These are phyloP conservation scores for Spongilla lacustris DNA, from an alignment of 37 sponge, comb jelly and placozoan genomes.

Conservation along the genomic window DNA sequence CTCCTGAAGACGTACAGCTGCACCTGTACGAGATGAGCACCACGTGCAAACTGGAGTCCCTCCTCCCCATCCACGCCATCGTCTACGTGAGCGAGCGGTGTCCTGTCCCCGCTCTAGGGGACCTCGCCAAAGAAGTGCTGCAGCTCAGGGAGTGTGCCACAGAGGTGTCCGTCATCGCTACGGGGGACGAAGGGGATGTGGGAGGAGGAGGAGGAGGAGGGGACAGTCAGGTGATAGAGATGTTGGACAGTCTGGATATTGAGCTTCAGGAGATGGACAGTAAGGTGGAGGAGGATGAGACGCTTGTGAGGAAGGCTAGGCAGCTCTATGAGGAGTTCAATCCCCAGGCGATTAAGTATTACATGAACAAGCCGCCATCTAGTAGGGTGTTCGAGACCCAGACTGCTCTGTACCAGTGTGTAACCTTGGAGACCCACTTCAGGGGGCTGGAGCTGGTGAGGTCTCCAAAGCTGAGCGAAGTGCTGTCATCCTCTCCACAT, in stretches of 20 bases:
- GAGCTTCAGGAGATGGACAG: background rate
- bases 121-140: background rate
- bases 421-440: background rate
- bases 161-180: background rate
- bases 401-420: background rate
- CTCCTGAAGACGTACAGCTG: background rate
- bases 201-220: background rate
- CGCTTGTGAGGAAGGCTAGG: background rate
- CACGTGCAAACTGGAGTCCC: background rate
- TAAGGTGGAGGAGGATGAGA: background rate
- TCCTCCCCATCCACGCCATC: background rate
- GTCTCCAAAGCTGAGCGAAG: background rate
- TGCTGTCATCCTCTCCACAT: background rate
- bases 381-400: background rate
- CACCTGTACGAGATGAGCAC: background rate
- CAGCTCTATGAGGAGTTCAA: background rate
- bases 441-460: background rate
- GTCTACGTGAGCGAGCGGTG: background rate
- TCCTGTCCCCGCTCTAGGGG: background rate
- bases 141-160: background rate
- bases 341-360: background rate
- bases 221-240: background rate
- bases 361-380: background rate
- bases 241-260: background rate
- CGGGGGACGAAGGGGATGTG: background rate